Conservation (phyloP, 64 coral and sea anemone genomes). For the Porites australiensis region DNA sequence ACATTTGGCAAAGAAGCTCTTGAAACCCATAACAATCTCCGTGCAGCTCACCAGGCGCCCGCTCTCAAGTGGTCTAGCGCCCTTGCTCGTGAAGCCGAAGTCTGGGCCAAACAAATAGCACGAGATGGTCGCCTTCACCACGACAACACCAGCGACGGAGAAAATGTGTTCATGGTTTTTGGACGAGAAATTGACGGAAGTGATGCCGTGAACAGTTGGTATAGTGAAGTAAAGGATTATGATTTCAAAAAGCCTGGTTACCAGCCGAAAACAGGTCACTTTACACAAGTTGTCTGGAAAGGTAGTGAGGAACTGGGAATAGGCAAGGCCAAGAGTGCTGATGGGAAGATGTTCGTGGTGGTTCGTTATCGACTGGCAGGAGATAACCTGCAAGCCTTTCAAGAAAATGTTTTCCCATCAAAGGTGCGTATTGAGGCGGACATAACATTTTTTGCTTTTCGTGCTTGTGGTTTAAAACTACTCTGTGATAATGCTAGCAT, state of each 20-base stretch:
- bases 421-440: not conserved
- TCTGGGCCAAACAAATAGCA: slow-evolving; percentile 65
- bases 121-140: slow-evolving; percentile 47
- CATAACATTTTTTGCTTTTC: too few relatives aligned
- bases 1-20: slow-evolving; percentile 51
- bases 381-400: slow-evolving; percentile 58
- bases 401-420: slow-evolving; percentile 48
- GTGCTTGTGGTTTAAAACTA: too few relatives aligned
- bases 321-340: slow-evolving; percentile 56
- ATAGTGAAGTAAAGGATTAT: slow-evolving; percentile 68
- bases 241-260: slow-evolving; percentile 43
- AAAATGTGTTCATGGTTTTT: slow-evolving; percentile 58
- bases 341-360: slow-evolving; percentile 68
- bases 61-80: slow-evolving; percentile 56
- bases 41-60: slow-evolving; percentile 49
- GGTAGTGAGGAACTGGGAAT: slow-evolving; percentile 41
- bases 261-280: slow-evolving; percentile 54
- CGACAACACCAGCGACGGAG: slow-evolving; percentile 52
- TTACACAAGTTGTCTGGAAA: slow-evolving; percentile 58
- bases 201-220: slow-evolving; percentile 55
- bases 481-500: too few relatives aligned
- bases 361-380: slow-evolving; percentile 61
- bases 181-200: slow-evolving; percentile 44
- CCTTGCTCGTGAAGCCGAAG: slow-evolving; percentile 53
- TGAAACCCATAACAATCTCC: slow-evolving; percentile 54